Evolutionary conservation across 2,888 invertebrate genomes (phyloP).

Genomic region (Cephus runcator): DNA sequence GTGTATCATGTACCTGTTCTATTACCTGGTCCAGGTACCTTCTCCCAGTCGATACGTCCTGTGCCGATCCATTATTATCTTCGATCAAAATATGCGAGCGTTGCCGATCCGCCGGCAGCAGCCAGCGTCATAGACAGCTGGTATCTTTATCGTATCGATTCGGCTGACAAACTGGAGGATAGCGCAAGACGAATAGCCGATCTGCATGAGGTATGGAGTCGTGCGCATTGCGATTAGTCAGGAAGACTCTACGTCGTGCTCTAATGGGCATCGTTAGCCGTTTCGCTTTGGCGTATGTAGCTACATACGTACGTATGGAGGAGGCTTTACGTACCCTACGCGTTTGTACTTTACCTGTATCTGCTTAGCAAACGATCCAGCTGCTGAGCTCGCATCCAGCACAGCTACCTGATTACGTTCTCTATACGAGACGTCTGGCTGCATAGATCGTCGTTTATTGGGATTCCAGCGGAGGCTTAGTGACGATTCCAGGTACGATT

Average conservation of each 20-base stretch:
- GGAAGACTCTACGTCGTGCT: constrained; percentile 49
- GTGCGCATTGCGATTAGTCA: constrained; percentile 61
- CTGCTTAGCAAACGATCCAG: background rate
- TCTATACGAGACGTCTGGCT: background rate
- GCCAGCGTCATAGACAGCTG: constrained; percentile 53
- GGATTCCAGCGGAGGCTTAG: background rate
- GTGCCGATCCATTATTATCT: background rate
- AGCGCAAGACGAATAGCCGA: constrained; percentile 60
- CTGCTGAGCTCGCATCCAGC: background rate
- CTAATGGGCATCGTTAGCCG: constrained; percentile 63
- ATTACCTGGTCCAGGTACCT: background rate
- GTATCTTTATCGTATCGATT: constrained; percentile 62
- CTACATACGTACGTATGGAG: background rate
- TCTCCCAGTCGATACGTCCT: background rate
- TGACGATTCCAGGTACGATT: constrained; percentile 35
- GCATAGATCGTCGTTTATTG: background rate
- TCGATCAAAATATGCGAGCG: constrained; percentile 2
- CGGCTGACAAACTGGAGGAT: constrained; percentile 62
- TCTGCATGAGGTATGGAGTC: constrained; percentile 61
- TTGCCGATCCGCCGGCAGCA: background rate
- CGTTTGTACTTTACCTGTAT: background rate
- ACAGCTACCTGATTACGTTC: background rate
- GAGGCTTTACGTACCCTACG: background rate
- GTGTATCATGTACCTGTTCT: background rate
- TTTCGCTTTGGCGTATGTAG: constrained; percentile 18